Evolutionary conservation across 2,888 invertebrate genomes (phyloP), one percentile per base, ranked within the genome.

Genomic region (Ophioninae sp.): DNA sequence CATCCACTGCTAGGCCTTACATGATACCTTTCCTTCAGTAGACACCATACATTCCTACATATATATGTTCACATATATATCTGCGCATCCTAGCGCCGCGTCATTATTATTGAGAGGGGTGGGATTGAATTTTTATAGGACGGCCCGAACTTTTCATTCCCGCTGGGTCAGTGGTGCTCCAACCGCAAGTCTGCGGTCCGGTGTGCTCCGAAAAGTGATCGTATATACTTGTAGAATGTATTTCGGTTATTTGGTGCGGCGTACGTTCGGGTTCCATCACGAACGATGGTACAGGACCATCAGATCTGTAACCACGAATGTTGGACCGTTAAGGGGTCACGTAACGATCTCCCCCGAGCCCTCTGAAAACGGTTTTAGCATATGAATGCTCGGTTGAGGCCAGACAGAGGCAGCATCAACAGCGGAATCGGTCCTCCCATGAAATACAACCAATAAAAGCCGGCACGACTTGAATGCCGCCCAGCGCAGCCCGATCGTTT

Each of bases 51-150:
- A 17, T 17, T 41, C 41, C 30, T 7, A 50, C 6, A 6, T 17
- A 50, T 17, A 10, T 17, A 13, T 50, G 50, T 50, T 10, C 3
- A 13, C 17, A 5, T 10, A 50, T 50, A 17, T 50, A 50, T 50
- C 13, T 5, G 50, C 17, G 59, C 81, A 75, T 72, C 79, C 83
- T 84, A 86, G 88, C 88, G 88, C 87, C 89, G 88, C 88, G 86
- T 91, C 89, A 91, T 90, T 89, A 91, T 91, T 90, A 90, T 90
- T 89, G 89, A 90, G 89, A 87, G 88, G 88, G 88, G 88, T 85
- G 82, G 90, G 87, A 91, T 91, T 91, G 90, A 90, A 91, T 91
- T 91, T 91, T 91, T 91, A 91, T 89, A 90, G 90, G 87, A 83
- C 78, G 76, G 86, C 85, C 87, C 87, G 87, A 88, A 86, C 86